phyloP scores from a whole-genome alignment of 1,140 invertebrate species.

The Drosophila nikananu region DNA sequence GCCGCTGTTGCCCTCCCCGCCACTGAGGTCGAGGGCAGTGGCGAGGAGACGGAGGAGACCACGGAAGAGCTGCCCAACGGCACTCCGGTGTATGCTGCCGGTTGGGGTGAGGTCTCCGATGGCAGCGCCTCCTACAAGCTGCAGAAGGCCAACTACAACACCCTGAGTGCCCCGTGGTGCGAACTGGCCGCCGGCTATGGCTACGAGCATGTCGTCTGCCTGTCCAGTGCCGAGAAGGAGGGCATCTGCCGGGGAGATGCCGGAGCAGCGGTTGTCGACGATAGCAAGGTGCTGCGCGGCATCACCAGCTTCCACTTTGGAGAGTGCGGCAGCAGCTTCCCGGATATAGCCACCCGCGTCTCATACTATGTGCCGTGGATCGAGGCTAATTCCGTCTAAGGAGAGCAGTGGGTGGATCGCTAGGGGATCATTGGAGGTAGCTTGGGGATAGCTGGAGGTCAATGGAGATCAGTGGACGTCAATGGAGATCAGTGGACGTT shows the following conservation, averaged over 20 bases:
- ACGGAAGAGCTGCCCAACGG: slow-evolving; percentile 49
- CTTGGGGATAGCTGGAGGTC: neutral
- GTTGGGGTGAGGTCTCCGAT: slow-evolving; percentile 69
- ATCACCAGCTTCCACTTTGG: slow-evolving; percentile 72
- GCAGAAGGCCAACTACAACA: slow-evolving; percentile 60
- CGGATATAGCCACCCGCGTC: slow-evolving; percentile 59
- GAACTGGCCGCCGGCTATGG: slow-evolving; percentile 70
- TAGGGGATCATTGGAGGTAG: neutral
- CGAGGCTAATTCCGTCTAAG: slow-evolving; percentile 23
- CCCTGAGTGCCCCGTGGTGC: slow-evolving; percentile 54
- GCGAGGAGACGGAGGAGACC: slow-evolving; percentile 1
- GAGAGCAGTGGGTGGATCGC: neutral
- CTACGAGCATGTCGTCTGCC: slow-evolving; percentile 59
- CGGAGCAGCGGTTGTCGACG: slow-evolving; percentile 61
- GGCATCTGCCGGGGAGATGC: slow-evolving; percentile 75
- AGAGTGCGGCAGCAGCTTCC: slow-evolving; percentile 66
- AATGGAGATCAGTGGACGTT: neutral
- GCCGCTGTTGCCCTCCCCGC: slow-evolving; percentile 65
- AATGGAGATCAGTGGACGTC: too few relatives aligned
- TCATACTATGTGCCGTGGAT: slow-evolving; percentile 69
- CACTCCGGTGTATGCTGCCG: slow-evolving; percentile 60
- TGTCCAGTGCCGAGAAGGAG: slow-evolving; percentile 54
- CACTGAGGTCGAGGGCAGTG: slow-evolving; percentile 10
- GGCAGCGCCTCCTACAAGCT: slow-evolving; percentile 64
- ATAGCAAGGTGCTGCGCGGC: slow-evolving; percentile 44